Evolutionary conservation across 1,140 invertebrate genomes (phyloP).

Genomic region (Aphelinus certus): DNA sequence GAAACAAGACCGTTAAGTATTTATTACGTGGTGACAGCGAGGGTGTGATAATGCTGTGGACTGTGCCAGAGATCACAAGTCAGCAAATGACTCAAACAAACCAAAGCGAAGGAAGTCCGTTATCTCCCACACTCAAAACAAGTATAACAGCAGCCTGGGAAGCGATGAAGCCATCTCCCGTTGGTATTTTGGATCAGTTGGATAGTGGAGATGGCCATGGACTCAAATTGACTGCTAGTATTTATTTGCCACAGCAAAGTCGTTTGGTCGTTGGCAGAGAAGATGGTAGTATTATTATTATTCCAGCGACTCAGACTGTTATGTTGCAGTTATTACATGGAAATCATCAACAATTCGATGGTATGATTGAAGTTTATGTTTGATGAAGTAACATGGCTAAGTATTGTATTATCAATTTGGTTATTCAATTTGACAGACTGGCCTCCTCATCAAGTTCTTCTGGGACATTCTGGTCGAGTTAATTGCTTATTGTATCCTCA

Average conservation of each 20-base stretch:
- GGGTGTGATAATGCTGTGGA: conserved; percentile 88
- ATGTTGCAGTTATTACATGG: conserved; percentile 93
- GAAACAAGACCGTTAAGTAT: conserved; percentile 74
- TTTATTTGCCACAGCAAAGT: conserved; percentile 93
- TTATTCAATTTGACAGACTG: conserved; percentile 72
- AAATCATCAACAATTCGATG: conserved; percentile 87
- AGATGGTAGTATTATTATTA: conserved; percentile 97
- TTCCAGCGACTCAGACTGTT: conserved; percentile 94
- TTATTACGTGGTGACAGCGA: conserved; percentile 90
- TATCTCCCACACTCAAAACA: conserved; percentile 79
- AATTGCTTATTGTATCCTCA: conserved; percentile 97
- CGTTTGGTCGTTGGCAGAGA: conserved; percentile 93
- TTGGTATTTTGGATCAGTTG: conserved; percentile 90
- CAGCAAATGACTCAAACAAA: conserved; percentile 74
- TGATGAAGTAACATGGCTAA: background rate
- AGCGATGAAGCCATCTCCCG: conserved; percentile 84
- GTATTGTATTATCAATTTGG: background rate
- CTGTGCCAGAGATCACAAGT: conserved; percentile 81
- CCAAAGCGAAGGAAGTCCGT: conserved; percentile 50
- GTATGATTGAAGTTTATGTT: conserved; percentile 59
- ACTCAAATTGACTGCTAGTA: conserved; percentile 87
- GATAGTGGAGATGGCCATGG: conserved; percentile 74
- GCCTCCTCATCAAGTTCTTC: conserved; percentile 87
- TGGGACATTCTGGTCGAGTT: conserved; percentile 92
- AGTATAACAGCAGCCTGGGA: conserved; percentile 88